A percentile compares a stretch with the other conserved stretches of the same genome.
Conservation (phyloP, 2,113 vertebrate genomes). For the Misgurnus anguillicaudatus region DNA sequence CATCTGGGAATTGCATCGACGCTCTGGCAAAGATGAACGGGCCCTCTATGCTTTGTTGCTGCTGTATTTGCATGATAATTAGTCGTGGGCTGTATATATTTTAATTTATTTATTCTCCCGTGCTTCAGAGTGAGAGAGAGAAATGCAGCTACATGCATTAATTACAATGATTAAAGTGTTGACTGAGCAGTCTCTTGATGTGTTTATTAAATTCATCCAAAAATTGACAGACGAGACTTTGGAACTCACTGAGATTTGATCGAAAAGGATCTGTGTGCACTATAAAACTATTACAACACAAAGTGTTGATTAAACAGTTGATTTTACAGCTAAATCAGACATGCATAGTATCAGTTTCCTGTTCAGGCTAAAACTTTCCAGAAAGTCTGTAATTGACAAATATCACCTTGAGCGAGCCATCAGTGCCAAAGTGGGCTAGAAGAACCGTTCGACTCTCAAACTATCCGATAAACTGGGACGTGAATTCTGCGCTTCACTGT, state of each 20-base stretch:
- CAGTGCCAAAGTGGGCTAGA: constrained; percentile 18
- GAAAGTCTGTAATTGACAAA: constrained; percentile 35
- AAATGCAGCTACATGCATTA: constrained; percentile 74
- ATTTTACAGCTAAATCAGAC: background rate
- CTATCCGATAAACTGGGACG: constrained; percentile 3
- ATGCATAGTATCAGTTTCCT: background rate
- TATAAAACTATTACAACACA: too few species aligned
- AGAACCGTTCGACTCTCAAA: background rate
- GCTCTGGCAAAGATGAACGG: constrained; percentile 75
- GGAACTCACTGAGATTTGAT: constrained; percentile 67
- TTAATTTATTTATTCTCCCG: constrained; percentile 78
- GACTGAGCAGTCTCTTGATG: constrained; percentile 79
- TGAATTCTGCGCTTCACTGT: constrained; percentile 29
- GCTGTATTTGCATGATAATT: constrained; percentile 85
- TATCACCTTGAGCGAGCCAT: constrained; percentile 31
- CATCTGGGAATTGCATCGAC: constrained; percentile 79
- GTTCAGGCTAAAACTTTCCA: constrained; percentile 9
- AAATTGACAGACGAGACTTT: constrained; percentile 76
- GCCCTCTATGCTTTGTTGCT: constrained; percentile 70
- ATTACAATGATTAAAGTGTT: constrained; percentile 81
- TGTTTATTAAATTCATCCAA: constrained; percentile 88
- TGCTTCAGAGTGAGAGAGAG: constrained; percentile 63
- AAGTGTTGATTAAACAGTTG: background rate
- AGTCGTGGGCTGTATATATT: constrained; percentile 73
- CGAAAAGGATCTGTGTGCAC: background rate